Base-by-base conservation (phyloP, 2,113 vertebrate species). In the Pachypanchax playfairii region DNA sequence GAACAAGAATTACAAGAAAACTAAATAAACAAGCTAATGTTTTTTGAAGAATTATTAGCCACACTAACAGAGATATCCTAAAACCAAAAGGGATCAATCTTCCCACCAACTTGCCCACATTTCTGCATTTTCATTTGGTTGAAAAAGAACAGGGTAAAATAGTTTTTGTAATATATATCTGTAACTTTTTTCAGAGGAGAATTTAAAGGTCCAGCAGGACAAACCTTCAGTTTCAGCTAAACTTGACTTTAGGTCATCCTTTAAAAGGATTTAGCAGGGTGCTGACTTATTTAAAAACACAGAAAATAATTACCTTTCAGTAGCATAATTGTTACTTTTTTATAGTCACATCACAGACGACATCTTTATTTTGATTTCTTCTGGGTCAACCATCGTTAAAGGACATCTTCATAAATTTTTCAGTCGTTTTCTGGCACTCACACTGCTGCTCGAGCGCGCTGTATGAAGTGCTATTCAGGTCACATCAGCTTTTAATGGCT, bases 401-500 rank as follows among this genome's bases (percentile, higher is more conserved):
- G 58, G 66, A 68, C 77, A 73, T 82, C 71, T 86, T 90, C 85
- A 88, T 88, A 77, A 73, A 90, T 89, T 71, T 87, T 88, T 86
- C 70, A 87, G 70, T 71, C 75, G 71, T 84, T 88, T 83, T 87
- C 84, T 82, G 50, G 63, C 63, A 72, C 42, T 50, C 48, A 41
- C 72, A 33, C 39, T 53, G 65, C 68, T 38, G 65, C 72, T 51
- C 26, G 69, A 64, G 77, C 58, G 60, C 11, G 55, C 71, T 74
- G 79, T 85, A 86, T 78, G 77, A 83, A 78, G 76, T 46, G 66
- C 82, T 83, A 89, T 90, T 88, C 85, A 85, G 87, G 89, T 86
- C 88, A 91, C 86, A 90, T 82, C 82, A 87, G 87, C 81, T 83
- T 88, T 88, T 90, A 90, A 88, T 88, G 86, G 79, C 74, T 88